Evolutionary conservation across 2,113 vertebrate genomes (phyloP).

Genomic region (Lamprotornis superbus): DNA sequence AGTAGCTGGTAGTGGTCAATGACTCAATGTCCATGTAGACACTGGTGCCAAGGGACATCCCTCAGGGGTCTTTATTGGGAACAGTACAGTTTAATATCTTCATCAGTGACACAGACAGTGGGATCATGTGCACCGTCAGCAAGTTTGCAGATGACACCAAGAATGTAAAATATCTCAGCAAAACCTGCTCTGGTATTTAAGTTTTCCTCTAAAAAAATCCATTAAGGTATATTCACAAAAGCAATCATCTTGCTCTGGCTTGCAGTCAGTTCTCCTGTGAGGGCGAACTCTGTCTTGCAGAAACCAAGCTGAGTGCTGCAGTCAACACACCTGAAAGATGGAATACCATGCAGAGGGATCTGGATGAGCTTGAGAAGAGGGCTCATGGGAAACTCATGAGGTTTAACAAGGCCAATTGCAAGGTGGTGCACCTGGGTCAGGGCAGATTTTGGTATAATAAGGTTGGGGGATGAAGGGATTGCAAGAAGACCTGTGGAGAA

Average conservation of each 20-base stretch:
- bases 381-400: neutral
- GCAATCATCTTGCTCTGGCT: no score
- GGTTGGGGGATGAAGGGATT: neutral
- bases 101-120: neutral
- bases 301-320: neutral
- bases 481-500: neutral
- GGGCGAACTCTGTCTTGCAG: no score
- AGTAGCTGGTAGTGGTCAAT: neutral
- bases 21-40: neutral
- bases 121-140: neutral
- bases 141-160: neutral
- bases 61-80: neutral
- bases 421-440: neutral
- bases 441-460: neutral
- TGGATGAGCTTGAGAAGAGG: neutral
- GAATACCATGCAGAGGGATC: neutral
- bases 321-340: neutral
- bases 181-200: no score
- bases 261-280: no score
- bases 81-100: rapidly evolving
- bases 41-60: neutral
- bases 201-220: no score
- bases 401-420: neutral
- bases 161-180: no score
- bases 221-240: no score